phyloP scores from a whole-genome alignment of 2,888 invertebrate species.

The Hypsopygia costalis region DNA sequence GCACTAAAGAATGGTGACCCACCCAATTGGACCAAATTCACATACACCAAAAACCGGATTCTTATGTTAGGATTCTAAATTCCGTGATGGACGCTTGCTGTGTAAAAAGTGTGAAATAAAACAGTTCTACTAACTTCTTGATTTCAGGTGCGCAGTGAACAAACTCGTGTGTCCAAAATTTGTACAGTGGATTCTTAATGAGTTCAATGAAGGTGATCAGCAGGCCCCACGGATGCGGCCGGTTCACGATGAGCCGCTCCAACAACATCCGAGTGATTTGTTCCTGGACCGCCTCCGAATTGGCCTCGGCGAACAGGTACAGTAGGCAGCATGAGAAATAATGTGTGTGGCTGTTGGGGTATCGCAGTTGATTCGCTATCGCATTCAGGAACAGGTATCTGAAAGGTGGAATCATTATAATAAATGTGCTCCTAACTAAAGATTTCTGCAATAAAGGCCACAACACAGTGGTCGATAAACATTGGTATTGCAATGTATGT shows the following conservation, averaged over 20 bases:
- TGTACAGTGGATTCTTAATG: slow-evolving; percentile 98
- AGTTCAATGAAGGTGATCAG: slow-evolving; percentile 99
- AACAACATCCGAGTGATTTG: slow-evolving; percentile 98
- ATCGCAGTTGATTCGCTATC: slow-evolving; percentile 98
- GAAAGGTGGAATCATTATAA: no score
- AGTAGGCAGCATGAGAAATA: slow-evolving; percentile 99
- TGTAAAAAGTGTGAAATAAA: no score
- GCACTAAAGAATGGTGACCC: no score
- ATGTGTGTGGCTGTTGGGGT: slow-evolving; percentile 99
- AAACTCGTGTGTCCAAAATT: slow-evolving; percentile 99
- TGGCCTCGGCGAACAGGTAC: slow-evolving; percentile 98
- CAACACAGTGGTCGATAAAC: no score
- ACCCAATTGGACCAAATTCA: no score
- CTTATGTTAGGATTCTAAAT: no score
- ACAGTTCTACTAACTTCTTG: slow-evolving; percentile 95
- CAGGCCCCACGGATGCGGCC: slow-evolving; percentile 99
- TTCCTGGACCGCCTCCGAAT: slow-evolving; percentile 98
- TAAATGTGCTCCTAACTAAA: no score
- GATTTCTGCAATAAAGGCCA: no score
- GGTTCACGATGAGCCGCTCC: slow-evolving; percentile 97
- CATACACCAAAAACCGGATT: no score
- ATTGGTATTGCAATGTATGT: no score
- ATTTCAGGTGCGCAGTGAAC: slow-evolving; percentile 99
- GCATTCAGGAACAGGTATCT: slow-evolving; percentile 98
- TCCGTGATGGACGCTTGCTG: no score